These are phyloP conservation scores for Cryptophagus acutangulus DNA, from an alignment of 2,888 invertebrate species.

Conservation along the genomic window DNA sequence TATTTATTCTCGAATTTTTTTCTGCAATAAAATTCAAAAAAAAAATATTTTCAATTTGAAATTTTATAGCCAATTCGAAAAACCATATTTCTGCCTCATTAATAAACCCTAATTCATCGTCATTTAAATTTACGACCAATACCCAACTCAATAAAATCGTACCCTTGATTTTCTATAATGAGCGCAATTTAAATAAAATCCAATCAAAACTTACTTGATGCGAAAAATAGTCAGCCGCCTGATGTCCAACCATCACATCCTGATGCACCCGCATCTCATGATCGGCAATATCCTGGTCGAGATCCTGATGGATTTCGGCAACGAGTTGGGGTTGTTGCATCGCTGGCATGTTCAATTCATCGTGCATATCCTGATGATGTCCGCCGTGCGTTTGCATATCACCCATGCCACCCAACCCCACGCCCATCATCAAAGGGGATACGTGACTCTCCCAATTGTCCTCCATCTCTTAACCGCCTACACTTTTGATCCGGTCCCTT, in stretches of 20 bases:
- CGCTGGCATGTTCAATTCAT: conserved; percentile 34
- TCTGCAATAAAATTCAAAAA: too few species aligned
- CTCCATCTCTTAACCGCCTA: conserved; percentile 45
- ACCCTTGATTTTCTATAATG: too few species aligned
- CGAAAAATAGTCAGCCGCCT: conserved; percentile 33
- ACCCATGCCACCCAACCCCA: conserved; percentile 42
- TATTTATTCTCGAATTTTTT: too few species aligned
- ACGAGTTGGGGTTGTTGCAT: conserved; percentile 22
- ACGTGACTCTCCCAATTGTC: conserved; percentile 48
- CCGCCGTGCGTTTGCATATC: conserved; percentile 36
- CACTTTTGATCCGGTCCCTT: conserved; percentile 27
- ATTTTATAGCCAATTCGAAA: too few species aligned
- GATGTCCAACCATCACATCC: conserved; percentile 27
- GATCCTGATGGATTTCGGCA: conserved; percentile 29
- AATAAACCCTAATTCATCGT: too few species aligned
- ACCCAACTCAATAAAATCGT: too few species aligned
- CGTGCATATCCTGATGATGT: conserved; percentile 35
- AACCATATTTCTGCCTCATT: too few species aligned
- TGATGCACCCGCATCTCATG: conserved; percentile 33
- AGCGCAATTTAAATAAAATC: too few species aligned
- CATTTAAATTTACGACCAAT: too few species aligned
- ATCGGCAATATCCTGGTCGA: conserved; percentile 35
- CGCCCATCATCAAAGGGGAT: conserved; percentile 48
- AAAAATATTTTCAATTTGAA: too few species aligned
- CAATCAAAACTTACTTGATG: conserved; percentile 35